Conservation (phyloP, 2,113 vertebrate species). For the Peromyscus leucopus region DNA sequence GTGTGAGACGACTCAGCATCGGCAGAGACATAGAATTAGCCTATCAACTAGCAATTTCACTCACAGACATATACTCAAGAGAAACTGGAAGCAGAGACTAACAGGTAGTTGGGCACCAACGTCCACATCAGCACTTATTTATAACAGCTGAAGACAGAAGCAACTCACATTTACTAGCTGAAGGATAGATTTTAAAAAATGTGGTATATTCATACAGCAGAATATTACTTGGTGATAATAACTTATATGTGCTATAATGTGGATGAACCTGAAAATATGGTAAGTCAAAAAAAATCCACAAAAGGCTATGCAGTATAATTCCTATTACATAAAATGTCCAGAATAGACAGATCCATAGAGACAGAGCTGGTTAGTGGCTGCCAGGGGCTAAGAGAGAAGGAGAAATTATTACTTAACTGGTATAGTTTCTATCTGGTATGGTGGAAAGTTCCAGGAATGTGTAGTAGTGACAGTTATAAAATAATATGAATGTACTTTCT, state of each 20-base stretch:
- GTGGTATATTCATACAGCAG: background rate
- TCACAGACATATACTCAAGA: background rate
- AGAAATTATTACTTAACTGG: background rate
- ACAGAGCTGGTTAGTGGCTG: background rate
- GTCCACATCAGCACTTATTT: background rate
- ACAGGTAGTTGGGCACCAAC: background rate
- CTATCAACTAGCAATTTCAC: background rate
- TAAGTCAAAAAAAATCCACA: background rate
- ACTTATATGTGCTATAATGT: background rate
- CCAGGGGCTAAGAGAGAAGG: background rate
- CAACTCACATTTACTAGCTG: background rate
- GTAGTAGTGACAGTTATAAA: background rate
- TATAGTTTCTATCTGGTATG: background rate
- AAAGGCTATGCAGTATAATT: background rate
- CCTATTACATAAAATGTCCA: background rate
- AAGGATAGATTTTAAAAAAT: background rate
- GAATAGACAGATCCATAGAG: background rate
- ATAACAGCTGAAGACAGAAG: background rate
- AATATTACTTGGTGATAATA: background rate
- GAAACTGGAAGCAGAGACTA: background rate
- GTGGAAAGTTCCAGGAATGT: background rate
- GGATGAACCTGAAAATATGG: background rate
- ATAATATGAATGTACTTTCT: background rate
- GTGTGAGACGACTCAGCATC: background rate
- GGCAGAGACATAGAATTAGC: background rate